Evolutionary conservation across 2,113 vertebrate species (phyloP), one percentile per base, ranked within the genome.

Genomic region (Potamarius usumacintae): DNA sequence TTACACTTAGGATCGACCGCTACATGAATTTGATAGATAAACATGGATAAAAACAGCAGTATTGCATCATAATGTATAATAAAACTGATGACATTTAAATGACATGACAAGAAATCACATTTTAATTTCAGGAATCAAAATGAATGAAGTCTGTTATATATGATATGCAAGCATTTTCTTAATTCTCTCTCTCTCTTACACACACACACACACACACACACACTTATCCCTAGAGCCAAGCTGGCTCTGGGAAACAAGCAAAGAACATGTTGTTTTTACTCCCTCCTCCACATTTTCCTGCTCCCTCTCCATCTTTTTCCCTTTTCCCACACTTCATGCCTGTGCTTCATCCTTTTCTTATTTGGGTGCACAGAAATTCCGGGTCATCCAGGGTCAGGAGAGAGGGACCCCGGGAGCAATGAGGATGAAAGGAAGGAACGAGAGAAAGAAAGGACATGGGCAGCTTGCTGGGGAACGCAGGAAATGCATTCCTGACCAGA

Each of bases 201-300:
- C 42, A 42, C 48, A 62, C 67, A 7, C 25, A 10, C 63, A 11
- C 67, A 15, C 67, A 18, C 25, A 10, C 63, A 11, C 67, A 9
- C 71, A 18, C 18, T 20, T 14, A 55, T 84, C 89, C 87, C 87
- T 71, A 17, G 82, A 85, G 89, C 22, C 86, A 71, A 74, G 74
- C 78, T 78, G 89, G 82, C 89, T 90, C 81, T 88, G 89, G 89
- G 89, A 90, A 90, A 88, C 72, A 69, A 69, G 86, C 79, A 83
- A 63, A 83, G 50, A 81, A 80, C 57, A 76, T 88, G 86, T 86
- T 90, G 82, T 85, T 83, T 86, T 53, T 83, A 34, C 58, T 83
- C 83, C 83, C 81, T 58, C 84, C 84, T 84, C 82, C 72, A 76
- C 71, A 65, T 89, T 89, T 87, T 83, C 90, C 90, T 89, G 50